Evolutionary conservation across 2,797 vertebrate species (phyloP).

Genomic region (Acrossocheilus fasciatus): DNA sequence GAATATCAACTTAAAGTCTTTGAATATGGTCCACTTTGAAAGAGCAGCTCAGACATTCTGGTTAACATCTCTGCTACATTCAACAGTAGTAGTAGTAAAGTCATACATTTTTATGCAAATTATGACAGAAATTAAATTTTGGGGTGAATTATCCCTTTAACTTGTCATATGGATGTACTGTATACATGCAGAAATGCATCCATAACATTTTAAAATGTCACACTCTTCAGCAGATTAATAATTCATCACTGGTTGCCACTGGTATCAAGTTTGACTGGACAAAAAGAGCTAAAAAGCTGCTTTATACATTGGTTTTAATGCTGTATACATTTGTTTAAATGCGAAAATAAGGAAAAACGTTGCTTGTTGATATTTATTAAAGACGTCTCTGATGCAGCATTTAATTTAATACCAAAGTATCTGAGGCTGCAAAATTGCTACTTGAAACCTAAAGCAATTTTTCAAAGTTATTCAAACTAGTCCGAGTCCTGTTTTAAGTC

Average conservation of each 20-base stretch:
- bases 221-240: neutral
- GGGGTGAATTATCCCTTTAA: constrained; percentile 5
- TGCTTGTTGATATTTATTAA: neutral
- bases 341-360: neutral
- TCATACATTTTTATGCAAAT: neutral
- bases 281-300: neutral
- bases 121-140: neutral
- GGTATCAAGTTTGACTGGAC: neutral
- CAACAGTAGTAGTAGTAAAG: neutral
- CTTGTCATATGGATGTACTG: neutral
- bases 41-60: neutral
- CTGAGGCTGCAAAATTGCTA: neutral
- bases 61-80: neutral
- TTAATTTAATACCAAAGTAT: neutral
- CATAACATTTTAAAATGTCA: neutral
- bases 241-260: neutral
- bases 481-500: neutral
- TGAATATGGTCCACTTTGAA: neutral
- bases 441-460: neutral
- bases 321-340: neutral
- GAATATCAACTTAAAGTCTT: neutral
- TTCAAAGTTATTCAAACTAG: neutral
- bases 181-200: neutral
- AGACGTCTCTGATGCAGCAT: neutral
- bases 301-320: neutral